Conservation (phyloP, 35 echinoderm and acorn worm species). For the Eucidaris tribuloides region DNA sequence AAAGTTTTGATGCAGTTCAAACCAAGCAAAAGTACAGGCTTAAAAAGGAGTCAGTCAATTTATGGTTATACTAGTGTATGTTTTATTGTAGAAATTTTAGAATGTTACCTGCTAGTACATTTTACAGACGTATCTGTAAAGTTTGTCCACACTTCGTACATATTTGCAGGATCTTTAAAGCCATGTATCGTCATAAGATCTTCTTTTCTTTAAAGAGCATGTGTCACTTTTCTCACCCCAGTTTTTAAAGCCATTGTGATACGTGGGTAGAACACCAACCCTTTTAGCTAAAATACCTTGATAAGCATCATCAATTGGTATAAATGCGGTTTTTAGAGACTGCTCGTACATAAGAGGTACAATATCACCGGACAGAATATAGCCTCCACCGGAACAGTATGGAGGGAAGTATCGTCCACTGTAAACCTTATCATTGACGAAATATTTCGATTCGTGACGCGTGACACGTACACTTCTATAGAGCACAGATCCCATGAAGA, state of each 20-base stretch:
- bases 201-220: slow-evolving; percentile 55
- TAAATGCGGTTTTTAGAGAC: slow-evolving; percentile 65
- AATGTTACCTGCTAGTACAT: no score
- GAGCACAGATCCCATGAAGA: slow-evolving; percentile 62
- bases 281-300: slow-evolving; percentile 76
- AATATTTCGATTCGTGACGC: slow-evolving; percentile 72
- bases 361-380: slow-evolving; percentile 79
- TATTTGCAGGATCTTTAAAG: slow-evolving; percentile 57
- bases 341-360: slow-evolving; percentile 75
- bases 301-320: slow-evolving; percentile 92
- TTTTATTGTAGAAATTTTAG: no score
- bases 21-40: no score
- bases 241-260: slow-evolving; percentile 76
- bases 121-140: slow-evolving; percentile 58
- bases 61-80: no score
- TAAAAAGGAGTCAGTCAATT: no score
- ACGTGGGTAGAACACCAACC: slow-evolving; percentile 50
- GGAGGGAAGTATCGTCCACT: slow-evolving; percentile 90
- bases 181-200: slow-evolving; percentile 87
- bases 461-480: slow-evolving; percentile 55
- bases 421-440: slow-evolving; percentile 62
- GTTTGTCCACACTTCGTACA: slow-evolving; percentile 89
- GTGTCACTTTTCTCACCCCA: slow-evolving; percentile 84
- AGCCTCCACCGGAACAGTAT: slow-evolving; percentile 88
- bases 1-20: no score